Evolutionary conservation across 1,140 invertebrate genomes (phyloP).

Genomic region (Drosophila miranda): DNA sequence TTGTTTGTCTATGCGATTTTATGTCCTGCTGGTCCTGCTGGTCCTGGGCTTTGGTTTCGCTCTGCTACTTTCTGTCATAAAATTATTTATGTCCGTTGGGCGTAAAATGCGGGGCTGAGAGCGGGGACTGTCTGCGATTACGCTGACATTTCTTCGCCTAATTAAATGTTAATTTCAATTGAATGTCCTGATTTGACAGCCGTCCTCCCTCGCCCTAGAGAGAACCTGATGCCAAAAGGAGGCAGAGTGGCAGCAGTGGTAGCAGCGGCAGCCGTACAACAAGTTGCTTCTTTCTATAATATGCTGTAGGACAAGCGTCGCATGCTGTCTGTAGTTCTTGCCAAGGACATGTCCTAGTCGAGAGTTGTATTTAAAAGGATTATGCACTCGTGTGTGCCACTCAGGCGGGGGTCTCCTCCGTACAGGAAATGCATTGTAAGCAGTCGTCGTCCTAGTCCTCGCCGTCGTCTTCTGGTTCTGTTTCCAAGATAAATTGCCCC

Average conservation of each 20-base stretch:
- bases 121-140: conserved; percentile 44
- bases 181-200: conserved; percentile 51
- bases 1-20: conserved; percentile 47
- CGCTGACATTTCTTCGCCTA: conserved; percentile 56
- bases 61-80: conserved; percentile 56
- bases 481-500: conserved; percentile 67
- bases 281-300: conserved; percentile 19
- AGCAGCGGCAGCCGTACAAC: conserved; percentile 1
- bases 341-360: conserved; percentile 46
- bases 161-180: conserved; percentile 78
- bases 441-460: conserved; percentile 39
- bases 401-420: conserved; percentile 34
- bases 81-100: conserved; percentile 66
- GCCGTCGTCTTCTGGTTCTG: conserved; percentile 29
- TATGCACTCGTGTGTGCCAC: conserved; percentile 66
- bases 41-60: conserved; percentile 33
- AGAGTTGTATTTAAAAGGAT: conserved; percentile 75
- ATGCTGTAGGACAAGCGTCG: too few species aligned
- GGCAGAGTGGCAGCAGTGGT: too few species aligned
- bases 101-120: conserved; percentile 49
- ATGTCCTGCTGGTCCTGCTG: conserved; percentile 24
- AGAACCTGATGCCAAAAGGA: too few species aligned
- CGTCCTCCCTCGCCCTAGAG: background rate
- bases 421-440: conserved; percentile 70
- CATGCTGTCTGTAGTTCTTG: conserved; percentile 29